Evolutionary conservation across 2,113 vertebrate genomes (phyloP).

Genomic region (Apistogramma diplotaenia): DNA sequence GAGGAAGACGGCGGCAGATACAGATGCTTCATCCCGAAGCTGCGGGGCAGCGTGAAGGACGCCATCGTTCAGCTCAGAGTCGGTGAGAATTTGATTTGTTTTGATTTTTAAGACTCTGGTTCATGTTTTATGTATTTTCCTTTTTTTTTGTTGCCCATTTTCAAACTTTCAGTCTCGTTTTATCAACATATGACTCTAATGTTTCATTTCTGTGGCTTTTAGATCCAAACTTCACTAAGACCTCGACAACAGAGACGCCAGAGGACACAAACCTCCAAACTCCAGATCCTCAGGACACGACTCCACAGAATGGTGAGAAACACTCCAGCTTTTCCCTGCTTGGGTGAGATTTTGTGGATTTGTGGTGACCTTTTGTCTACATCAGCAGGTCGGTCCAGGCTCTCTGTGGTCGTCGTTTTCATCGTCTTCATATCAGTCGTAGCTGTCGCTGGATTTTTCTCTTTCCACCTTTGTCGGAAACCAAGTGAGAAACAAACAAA

Average conservation of each 20-base stretch:
- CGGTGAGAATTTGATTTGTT: constrained; percentile 16
- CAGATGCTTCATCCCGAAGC: background rate
- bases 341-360: too few species aligned
- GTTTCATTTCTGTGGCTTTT: background rate
- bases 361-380: too few species aligned
- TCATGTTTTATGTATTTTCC: background rate
- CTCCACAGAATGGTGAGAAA: background rate
- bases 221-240: background rate
- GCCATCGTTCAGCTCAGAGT: background rate
- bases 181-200: background rate
- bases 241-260: rapidly evolving
- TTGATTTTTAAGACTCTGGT: background rate
- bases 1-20: background rate
- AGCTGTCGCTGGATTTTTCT: background rate
- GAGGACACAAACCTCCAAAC: background rate
- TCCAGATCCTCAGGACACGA: background rate
- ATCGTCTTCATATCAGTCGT: rapidly evolving
- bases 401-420: rapidly evolving
- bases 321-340: background rate
- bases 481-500: background rate
- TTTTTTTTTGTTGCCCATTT: too few species aligned
- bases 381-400: too few species aligned
- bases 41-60: rapidly evolving
- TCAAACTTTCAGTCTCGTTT: background rate
- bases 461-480: rapidly evolving